Evolutionary conservation across 2,113 vertebrate genomes (phyloP).

Genomic region (Chionodraco myersi): DNA sequence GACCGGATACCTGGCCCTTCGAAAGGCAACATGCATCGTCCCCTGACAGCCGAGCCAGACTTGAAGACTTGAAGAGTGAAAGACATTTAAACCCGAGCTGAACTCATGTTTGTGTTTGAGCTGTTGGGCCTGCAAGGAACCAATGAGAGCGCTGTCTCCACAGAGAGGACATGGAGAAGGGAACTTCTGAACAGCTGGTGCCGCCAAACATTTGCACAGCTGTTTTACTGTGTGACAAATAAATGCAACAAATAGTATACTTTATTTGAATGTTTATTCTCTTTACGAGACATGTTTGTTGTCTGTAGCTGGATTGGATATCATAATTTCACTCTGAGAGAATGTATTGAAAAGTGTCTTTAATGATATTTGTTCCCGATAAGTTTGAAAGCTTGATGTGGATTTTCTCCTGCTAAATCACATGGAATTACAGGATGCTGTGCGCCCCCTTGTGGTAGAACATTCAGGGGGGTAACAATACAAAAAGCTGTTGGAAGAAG

Average conservation of each 20-base stretch:
- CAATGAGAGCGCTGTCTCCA: background rate
- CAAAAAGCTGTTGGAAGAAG: background rate
- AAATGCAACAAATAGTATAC: background rate
- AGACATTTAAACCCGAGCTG: constrained; percentile 13
- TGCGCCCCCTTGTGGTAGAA: constrained; percentile 2
- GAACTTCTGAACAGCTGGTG: background rate
- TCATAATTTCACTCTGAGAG: background rate
- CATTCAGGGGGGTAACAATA: background rate
- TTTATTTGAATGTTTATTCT: background rate
- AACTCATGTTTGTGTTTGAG: background rate
- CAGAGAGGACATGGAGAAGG: background rate
- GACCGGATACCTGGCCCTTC: constrained; percentile 92
- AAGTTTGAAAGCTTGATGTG: background rate
- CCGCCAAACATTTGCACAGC: constrained; percentile 11
- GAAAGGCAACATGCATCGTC: constrained; percentile 95
- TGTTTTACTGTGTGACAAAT: constrained; percentile 13
- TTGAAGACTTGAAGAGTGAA: constrained; percentile 34
- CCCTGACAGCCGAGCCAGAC: constrained; percentile 80
- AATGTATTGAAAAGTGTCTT: too few species aligned
- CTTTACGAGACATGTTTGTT: background rate
- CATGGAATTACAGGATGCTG: background rate
- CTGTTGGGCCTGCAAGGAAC: constrained; percentile 8
- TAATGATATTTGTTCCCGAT: background rate
- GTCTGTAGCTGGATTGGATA: background rate
- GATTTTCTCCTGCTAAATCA: background rate